phyloP scores from a whole-genome alignment of 2,797 vertebrate genomes.

The Momotus momota region DNA sequence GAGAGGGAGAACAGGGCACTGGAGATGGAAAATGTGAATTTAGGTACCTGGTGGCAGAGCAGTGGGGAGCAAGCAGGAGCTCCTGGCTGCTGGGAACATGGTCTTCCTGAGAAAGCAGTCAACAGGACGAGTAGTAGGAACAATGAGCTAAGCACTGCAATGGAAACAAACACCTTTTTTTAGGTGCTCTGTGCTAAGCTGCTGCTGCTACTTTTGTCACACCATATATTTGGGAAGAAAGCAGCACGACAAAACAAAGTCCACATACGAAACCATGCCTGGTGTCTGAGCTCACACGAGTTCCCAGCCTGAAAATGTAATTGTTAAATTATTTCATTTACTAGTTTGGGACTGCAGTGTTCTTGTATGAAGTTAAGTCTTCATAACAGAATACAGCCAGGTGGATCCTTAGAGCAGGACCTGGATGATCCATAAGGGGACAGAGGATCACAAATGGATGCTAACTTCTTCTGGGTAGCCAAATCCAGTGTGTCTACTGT shows the following conservation, averaged over 20 bases:
- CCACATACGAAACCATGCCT: neutral
- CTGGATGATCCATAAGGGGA: neutral
- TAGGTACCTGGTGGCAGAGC: neutral
- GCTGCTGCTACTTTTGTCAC: conserved; percentile 42
- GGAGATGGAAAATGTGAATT: neutral
- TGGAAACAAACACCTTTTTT: conserved; percentile 65
- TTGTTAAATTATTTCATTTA: conserved; percentile 47
- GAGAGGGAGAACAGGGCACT: neutral
- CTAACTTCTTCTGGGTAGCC: neutral
- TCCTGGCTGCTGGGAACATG: neutral
- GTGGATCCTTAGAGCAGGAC: neutral
- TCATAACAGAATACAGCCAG: neutral
- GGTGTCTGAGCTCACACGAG: neutral
- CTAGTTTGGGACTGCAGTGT: conserved; percentile 27
- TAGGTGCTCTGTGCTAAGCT: neutral
- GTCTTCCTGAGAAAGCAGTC: conserved; percentile 49
- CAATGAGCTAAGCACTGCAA: conserved; percentile 26
- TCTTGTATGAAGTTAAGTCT: neutral
- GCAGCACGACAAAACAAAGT: neutral
- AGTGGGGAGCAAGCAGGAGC: conserved; percentile 2
- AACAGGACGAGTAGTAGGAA: conserved; percentile 59
- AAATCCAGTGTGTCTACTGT: accelerated
- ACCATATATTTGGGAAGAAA: conserved; percentile 50
- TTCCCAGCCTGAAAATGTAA: neutral
- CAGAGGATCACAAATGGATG: neutral